Evolutionary conservation across 2,888 invertebrate species (phyloP), one percentile per base, ranked within the genome.

Genomic region (Pseudococcus jackbeardsleyi): DNA sequence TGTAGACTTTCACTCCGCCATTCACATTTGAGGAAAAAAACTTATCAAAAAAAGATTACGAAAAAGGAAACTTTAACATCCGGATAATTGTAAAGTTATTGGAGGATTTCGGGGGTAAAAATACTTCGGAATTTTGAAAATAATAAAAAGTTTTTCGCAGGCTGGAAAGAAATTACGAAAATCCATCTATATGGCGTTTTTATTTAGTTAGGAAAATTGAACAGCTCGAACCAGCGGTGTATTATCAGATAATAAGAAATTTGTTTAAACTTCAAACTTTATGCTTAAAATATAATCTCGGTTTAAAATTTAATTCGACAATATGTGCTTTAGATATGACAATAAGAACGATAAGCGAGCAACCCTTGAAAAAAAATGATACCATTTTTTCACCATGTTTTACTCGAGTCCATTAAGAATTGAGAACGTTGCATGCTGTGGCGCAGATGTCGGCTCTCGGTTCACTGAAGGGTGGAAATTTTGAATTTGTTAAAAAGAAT

Each of bases 391-490:
- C 17, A 33, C 33, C 26, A 9, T 19, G 26, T 19, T 59, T 59
- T 59, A 59, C 59, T 59, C 59, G 59, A 19, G 59, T 59, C 59
- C 59, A 59, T 59, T 59, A 59, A 54, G 17, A 17, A 17, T 5
- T 4, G 17, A 11, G 59, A 59, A 59, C 19, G 33, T 33, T 72
- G 33, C 72, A n/a, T 39, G 33, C 17, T 72, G 12, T 39, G 33
- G 72, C 59, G 79, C 79, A 79, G 79, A 79, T 79, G 79, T 39
- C 42, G 42, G n/a, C 39, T 79, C 42, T 72, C 68, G 42, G 42
- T 79, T 46, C 79, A 79, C 19, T 79, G 42, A 42, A 79, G 79
- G 79, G 79, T 79, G n/a, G 79, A 79, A 79, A 79, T 79, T 79
- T 79, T 79, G 42, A 79, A 79, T 46, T 79, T 46, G 79, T 46